Evolutionary conservation across 2,888 invertebrate genomes (phyloP), one percentile per base, ranked within the genome.

Genomic region (Trachelus iudaicus): DNA sequence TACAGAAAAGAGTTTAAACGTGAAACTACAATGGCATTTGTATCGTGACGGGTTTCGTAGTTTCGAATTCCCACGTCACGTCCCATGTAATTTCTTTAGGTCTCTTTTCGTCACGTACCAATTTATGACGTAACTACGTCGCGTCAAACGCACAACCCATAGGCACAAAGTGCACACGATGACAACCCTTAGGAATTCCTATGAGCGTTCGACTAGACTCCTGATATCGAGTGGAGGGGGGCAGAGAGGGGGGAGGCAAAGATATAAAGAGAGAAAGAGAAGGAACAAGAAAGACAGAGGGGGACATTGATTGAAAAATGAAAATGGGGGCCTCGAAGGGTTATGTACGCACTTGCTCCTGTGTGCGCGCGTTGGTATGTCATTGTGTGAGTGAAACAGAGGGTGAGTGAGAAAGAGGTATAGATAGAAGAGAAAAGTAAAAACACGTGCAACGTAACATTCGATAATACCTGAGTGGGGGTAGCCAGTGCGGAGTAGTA

Each of bases 371-470:
- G 4, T 56, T 1, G 23, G 23, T 56, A 6, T 23, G 56, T 56
- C 23, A 56, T 23, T 56, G 23, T 56, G 23, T 56, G 56, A 56
- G 23, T 23, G 56, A 56, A 23, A 9, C 2, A 56, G 56, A 56
- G 56, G 56, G 9, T 56, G 56, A 56, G 69, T 76, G 73, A 76
- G 37, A 76, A 73, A 75, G 76, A 82, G 69, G 79, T 76, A 75
- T 76, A 68, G 73, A 77, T 83, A 82, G 80, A 76, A 81, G 76
- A 83, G 80, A 80, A 79, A 83, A 87, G 83, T 78, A 76, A 77
- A 81, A 90, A 90, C 87, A 89, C 90, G 90, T 90, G 90, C 90
- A 90, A 84, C 83, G 87, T 83, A 86, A 84, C 83, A 85, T 84
- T 79, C 84, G 80, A 40, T 80, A 78, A 37, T 87, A 85, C 86